These are phyloP conservation scores for Agriopis marginaria DNA, from an alignment of 2,888 invertebrate species.

Conservation along the genomic window DNA sequence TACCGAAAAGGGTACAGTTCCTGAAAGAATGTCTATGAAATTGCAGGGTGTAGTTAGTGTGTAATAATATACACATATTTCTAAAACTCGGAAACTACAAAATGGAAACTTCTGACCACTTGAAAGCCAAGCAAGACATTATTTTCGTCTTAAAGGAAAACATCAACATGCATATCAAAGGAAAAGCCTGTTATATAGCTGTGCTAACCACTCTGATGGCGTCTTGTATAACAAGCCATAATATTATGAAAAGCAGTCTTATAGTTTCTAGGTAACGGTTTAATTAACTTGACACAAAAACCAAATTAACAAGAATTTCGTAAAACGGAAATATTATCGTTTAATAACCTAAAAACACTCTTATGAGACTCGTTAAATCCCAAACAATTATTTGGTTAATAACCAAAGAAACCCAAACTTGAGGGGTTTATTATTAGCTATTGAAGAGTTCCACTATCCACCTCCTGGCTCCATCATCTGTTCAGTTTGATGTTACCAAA, in stretches of 20 bases:
- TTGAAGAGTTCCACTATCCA: too few species aligned
- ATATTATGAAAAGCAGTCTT: neutral
- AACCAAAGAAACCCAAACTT: too few species aligned
- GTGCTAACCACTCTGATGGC: slow-evolving; percentile 20
- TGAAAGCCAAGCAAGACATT: slow-evolving; percentile 2
- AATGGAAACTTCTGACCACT: slow-evolving; percentile 3
- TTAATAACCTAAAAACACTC: neutral
- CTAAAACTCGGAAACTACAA: neutral
- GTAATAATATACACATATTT: neutral
- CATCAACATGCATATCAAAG: slow-evolving; percentile 20
- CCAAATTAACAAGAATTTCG: neutral
- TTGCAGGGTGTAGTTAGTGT: neutral
- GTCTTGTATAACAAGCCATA: slow-evolving; percentile 1
- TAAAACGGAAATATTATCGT: neutral
- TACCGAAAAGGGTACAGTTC: too few species aligned
- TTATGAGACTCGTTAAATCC: too few species aligned
- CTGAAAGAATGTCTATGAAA: too few species aligned
- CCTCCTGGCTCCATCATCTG: too few species aligned
- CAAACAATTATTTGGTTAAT: too few species aligned
- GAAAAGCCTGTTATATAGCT: slow-evolving; percentile 12
- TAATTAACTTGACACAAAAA: neutral
- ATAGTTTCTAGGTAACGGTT: slow-evolving; percentile 1
- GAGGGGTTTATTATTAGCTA: too few species aligned
- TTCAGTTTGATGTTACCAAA: too few species aligned
- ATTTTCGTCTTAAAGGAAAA: slow-evolving; percentile 13